Base-by-base conservation (phyloP, 2,797 vertebrate genomes). In the Poecilia picta region DNA sequence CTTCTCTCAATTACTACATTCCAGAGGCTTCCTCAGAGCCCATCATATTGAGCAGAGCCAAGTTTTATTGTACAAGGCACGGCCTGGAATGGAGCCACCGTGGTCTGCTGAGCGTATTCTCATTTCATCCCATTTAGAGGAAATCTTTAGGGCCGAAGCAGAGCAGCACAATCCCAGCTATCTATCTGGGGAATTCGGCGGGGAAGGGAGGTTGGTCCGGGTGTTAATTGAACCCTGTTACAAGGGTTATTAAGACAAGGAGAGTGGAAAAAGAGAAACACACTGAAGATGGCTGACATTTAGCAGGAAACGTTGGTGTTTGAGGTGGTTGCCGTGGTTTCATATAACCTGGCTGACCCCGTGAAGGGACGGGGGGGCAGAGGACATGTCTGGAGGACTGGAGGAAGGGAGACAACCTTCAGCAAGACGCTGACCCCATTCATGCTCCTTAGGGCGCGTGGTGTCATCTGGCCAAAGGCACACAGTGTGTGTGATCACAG, bases 61-160 rank as follows among this genome's bases (percentile, higher is more conserved):
- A 84, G 90, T 81, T 87, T 93, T 89, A 93, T 89, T 91, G 91
- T 91, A 88, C 81, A 82, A 84, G 89, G 88, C 88, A 89, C 85
- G 73, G 88, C 82, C 87, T 91, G 90, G 89, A 93, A 87, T 76
- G 82, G 87, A 92, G 88, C 91, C 91, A 91, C 79, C 89, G 91
- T 84, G 80, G 77, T 80, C 64, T 80, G 78, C 82, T 51, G 85
- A 91, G 89, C 81, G 73, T 86, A 91, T 91, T 90, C 90, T 90
- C 87, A 87, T 85, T 89, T 84, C 76, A 81, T 79, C 86, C 83
- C 80, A 76, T 85, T 79, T 87, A 90, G 83, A 91, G 90, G 86
- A 92, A 91, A 90, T 90, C 85, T 89, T 89, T 80, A 73, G 85
- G 83, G 90, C 84, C 15, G 73, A 82, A 81, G 83, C 77, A 80